phyloP scores from a whole-genome alignment of 2,888 invertebrate species.

The Acrocera orbiculus region DNA sequence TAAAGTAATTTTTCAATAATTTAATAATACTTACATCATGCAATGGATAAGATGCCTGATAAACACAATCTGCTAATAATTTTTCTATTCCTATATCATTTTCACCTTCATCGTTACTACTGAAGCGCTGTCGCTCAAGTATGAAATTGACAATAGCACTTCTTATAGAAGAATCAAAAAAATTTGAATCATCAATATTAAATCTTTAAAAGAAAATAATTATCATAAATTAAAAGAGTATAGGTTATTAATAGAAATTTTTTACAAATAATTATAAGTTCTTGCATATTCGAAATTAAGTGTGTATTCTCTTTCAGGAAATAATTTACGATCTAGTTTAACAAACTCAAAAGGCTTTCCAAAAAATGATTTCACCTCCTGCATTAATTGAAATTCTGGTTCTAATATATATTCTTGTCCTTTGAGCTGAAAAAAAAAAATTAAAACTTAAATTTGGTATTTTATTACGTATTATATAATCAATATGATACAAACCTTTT shows the following conservation, averaged over 20 bases:
- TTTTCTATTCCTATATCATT: slow-evolving; percentile 50
- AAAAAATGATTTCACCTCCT: slow-evolving; percentile 32
- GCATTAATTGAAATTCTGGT: slow-evolving; percentile 28
- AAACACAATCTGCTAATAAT: slow-evolving; percentile 43
- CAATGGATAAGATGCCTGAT: slow-evolving; percentile 53
- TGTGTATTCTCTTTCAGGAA: slow-evolving; percentile 43
- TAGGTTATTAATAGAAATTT: background rate
- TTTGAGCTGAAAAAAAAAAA: slow-evolving; percentile 20
- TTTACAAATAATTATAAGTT: slow-evolving; percentile 56
- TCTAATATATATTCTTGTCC: slow-evolving; percentile 28
- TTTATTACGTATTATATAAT: background rate
- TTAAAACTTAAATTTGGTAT: slow-evolving; percentile 2
- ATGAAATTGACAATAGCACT: slow-evolving; percentile 58
- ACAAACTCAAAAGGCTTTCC: slow-evolving; percentile 36
- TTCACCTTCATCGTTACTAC: slow-evolving; percentile 31
- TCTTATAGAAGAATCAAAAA: slow-evolving; percentile 47
- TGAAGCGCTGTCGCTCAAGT: slow-evolving; percentile 49
- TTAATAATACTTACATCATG: slow-evolving; percentile 44
- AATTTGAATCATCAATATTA: slow-evolving; percentile 44
- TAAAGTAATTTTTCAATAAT: too few relatives aligned
- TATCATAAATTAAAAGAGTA: slow-evolving; percentile 2
- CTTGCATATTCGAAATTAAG: slow-evolving; percentile 50
- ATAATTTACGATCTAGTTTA: slow-evolving; percentile 39
- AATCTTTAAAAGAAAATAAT: slow-evolving; percentile 33
- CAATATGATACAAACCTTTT: slow-evolving; percentile 34